These are phyloP conservation scores for Ploceus nigricollis DNA, from an alignment of 2,113 vertebrate genomes.

Conservation along the genomic window DNA sequence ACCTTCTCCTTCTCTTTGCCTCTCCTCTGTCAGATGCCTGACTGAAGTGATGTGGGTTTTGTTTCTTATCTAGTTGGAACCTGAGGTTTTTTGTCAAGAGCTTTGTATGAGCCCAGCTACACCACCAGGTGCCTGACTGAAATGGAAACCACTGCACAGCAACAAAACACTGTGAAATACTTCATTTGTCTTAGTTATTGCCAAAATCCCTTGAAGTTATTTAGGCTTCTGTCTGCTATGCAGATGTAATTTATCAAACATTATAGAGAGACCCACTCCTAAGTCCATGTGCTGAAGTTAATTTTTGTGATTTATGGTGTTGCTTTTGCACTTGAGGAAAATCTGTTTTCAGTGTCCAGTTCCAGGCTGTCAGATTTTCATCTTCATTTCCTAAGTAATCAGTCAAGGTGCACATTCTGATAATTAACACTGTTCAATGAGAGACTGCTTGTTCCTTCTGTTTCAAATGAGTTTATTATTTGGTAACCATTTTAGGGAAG, in stretches of 20 bases:
- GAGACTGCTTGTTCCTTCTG: background rate
- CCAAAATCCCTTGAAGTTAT: background rate
- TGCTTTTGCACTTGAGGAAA: slow-evolving; percentile 61
- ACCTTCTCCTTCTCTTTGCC: background rate
- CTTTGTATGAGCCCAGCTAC: background rate
- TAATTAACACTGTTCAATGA: slow-evolving; percentile 36
- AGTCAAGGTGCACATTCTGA: slow-evolving; percentile 53
- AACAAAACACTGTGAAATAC: background rate
- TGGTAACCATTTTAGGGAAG: slow-evolving; percentile 17
- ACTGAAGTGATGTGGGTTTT: fast-evolving
- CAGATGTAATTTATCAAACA: background rate
- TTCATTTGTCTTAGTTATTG: background rate
- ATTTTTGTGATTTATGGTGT: slow-evolving; percentile 50
- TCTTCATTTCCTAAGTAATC: slow-evolving; percentile 53
- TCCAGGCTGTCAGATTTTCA: slow-evolving; percentile 42
- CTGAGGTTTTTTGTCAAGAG: background rate
- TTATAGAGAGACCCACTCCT: background rate
- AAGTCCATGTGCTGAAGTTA: slow-evolving; percentile 17
- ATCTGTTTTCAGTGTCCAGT: slow-evolving; percentile 53
- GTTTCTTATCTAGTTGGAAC: background rate
- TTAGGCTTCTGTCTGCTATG: background rate
- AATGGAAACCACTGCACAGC: background rate
- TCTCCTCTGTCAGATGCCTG: background rate
- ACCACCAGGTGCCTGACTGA: background rate
- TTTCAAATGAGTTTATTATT: slow-evolving; percentile 11